These are phyloP conservation scores for Fulmarus glacialis DNA, from an alignment of 2,113 vertebrate genomes.

Conservation along the genomic window DNA sequence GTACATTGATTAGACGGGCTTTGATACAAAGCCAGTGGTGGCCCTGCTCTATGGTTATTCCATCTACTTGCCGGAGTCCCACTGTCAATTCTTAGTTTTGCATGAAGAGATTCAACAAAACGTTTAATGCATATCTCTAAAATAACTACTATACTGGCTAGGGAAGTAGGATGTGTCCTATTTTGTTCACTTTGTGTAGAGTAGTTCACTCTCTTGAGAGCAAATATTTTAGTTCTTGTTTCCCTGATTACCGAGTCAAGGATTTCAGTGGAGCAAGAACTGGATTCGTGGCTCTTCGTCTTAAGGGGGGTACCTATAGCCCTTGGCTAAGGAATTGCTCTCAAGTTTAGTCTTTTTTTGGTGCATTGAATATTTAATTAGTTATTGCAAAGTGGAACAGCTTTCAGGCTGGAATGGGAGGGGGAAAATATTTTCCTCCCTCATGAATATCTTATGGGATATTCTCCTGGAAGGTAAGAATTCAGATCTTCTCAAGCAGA, in stretches of 20 bases:
- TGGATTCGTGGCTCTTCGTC: neutral
- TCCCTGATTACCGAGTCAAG: neutral
- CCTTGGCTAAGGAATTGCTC: constrained; percentile 26
- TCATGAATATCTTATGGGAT: constrained; percentile 63
- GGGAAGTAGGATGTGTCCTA: neutral
- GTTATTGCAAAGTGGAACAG: constrained; percentile 46
- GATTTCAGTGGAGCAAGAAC: constrained; percentile 14
- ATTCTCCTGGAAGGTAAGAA: constrained; percentile 56
- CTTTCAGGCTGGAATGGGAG: constrained; percentile 35
- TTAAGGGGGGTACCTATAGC: neutral
- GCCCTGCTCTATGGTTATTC: neutral
- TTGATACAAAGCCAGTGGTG: neutral
- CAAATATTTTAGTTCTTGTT: neutral
- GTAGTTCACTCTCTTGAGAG: neutral
- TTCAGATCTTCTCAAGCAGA: constrained; percentile 42
- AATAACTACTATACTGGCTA: neutral
- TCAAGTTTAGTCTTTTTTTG: constrained; percentile 4
- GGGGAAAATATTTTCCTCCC: constrained; percentile 18
- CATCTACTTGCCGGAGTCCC: neutral
- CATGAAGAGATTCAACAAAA: neutral
- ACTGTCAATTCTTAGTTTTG: neutral
- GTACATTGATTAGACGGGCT: neutral
- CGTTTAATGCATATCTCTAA: neutral
- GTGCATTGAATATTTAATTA: constrained; percentile 59
- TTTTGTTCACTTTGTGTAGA: neutral